Percentiles rank a stretch among this genome's conserved stretches.
Evolutionary conservation across 2,888 invertebrate species (phyloP).

Genomic region (Synergus gifuensis): DNA sequence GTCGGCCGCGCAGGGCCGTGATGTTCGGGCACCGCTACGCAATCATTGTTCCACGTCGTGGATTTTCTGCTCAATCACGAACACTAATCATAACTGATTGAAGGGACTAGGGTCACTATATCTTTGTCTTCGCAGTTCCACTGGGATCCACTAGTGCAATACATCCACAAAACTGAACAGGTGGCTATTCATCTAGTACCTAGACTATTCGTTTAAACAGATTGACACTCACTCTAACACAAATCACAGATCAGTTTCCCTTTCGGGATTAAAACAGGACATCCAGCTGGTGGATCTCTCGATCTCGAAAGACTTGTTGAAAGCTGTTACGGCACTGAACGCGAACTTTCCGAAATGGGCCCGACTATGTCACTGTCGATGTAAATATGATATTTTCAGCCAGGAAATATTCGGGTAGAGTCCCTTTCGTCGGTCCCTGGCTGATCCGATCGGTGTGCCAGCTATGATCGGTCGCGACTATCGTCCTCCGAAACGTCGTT

Average conservation of each 20-base stretch:
- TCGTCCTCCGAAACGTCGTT: constrained; percentile 76
- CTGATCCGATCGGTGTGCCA: constrained; percentile 76
- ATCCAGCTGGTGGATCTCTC: not conserved
- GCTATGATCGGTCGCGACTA: constrained; percentile 78
- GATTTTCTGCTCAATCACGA: constrained; percentile 50
- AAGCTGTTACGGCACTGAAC: constrained; percentile 11
- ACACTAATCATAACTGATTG: constrained; percentile 32
- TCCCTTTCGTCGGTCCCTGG: constrained; percentile 46
- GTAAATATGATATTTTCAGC: constrained; percentile 29
- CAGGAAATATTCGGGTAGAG: constrained; percentile 40
- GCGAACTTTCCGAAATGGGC: not conserved
- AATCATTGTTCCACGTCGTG: constrained; percentile 69
- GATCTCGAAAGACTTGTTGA: not conserved
- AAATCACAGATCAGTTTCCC: constrained; percentile 45
- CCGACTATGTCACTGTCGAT: not conserved
- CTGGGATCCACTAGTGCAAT: constrained; percentile 37
- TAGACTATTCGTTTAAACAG: constrained; percentile 6
- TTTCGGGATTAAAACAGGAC: not conserved
- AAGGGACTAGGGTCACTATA: constrained; percentile 17
- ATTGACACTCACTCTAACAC: constrained; percentile 49
- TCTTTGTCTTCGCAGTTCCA: constrained; percentile 39
- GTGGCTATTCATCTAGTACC: constrained; percentile 21
- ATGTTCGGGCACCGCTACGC: constrained; percentile 75
- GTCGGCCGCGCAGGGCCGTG: constrained; percentile 79
- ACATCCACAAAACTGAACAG: constrained; percentile 38